phyloP scores from a whole-genome alignment of 1,140 invertebrate genomes.

The Babylonia areolata region DNA sequence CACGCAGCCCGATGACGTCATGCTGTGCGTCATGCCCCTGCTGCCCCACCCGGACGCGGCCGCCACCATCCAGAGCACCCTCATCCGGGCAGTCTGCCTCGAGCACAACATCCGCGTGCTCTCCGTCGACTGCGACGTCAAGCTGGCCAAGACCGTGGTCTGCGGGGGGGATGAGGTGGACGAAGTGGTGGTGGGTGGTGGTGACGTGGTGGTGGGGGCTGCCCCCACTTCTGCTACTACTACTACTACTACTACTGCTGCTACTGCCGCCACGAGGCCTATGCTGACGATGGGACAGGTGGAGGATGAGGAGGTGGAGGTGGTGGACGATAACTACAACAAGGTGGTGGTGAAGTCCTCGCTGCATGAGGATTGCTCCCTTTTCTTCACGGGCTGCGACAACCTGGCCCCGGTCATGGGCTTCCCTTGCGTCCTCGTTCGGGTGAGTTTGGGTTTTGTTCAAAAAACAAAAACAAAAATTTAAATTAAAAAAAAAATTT shows the following conservation, averaged over 20 bases:
- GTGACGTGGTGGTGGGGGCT: too few relatives aligned
- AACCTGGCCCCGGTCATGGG: conserved; percentile 9
- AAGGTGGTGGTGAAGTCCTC: neutral
- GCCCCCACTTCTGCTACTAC: too few relatives aligned
- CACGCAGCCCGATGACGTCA: conserved; percentile 28
- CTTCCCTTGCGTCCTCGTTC: conserved; percentile 20
- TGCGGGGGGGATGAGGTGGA: neutral
- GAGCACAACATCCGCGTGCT: conserved; percentile 22
- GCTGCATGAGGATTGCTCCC: neutral
- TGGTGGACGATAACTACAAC: neutral
- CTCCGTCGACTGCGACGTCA: conserved; percentile 19
- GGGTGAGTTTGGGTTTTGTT: neutral
- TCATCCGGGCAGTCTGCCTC: conserved; percentile 20
- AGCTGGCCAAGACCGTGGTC: conserved; percentile 21
- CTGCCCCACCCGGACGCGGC: neutral
- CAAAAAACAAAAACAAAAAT: too few relatives aligned
- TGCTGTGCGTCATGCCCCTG: conserved; percentile 31
- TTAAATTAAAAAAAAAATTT: too few relatives aligned
- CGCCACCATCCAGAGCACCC: conserved; percentile 29
- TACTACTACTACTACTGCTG: too few relatives aligned
- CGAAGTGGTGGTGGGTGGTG: neutral
- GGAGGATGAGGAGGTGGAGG: neutral
- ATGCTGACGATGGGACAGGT: neutral
- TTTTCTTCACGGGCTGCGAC: conserved; percentile 23
- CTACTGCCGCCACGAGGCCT: neutral